A percentile compares a stretch with the other conserved stretches of the same genome.
phyloP scores from a whole-genome alignment of 2,888 invertebrate genomes.

The Leptinotarsa haldemani region DNA sequence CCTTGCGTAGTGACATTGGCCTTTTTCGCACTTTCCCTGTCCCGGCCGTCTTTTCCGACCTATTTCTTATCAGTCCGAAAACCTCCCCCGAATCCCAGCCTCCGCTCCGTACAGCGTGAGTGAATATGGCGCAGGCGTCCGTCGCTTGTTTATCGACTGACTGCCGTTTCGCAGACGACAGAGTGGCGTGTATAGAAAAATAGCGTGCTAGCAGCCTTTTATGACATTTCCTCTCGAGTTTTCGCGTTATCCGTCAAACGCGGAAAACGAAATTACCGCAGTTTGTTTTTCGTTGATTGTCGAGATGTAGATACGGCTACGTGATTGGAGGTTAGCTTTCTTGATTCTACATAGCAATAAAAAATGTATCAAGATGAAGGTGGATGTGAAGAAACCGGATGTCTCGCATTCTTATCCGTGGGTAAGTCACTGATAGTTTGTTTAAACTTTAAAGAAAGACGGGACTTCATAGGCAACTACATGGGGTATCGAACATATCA shows the following conservation, averaged over 20 bases:
- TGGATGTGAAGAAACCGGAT: constrained; percentile 47
- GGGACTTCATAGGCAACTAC: no score
- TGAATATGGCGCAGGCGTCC: constrained; percentile 45
- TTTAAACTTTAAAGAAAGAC: neutral
- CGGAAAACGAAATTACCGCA: constrained; percentile 36
- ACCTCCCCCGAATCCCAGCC: constrained; percentile 18
- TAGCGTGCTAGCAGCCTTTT: constrained; percentile 45
- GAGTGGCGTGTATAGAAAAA: constrained; percentile 25
- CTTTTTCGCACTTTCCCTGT: constrained; percentile 28
- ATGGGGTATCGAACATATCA: no score
- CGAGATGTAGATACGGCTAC: constrained; percentile 21
- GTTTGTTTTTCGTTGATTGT: constrained; percentile 31
- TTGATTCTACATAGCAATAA: constrained; percentile 9
- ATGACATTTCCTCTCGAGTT: constrained; percentile 48
- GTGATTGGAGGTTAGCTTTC: constrained; percentile 5
- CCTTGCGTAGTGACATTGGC: constrained; percentile 27
- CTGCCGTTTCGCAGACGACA: constrained; percentile 36
- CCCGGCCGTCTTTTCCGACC: constrained; percentile 24
- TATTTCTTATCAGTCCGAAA: constrained; percentile 17
- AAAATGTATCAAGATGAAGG: constrained; percentile 56
- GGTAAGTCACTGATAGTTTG: constrained; percentile 46
- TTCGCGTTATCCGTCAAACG: constrained; percentile 40
- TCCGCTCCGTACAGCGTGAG: constrained; percentile 19
- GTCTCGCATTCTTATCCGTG: constrained; percentile 50
- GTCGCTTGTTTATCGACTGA: constrained; percentile 53